phyloP scores from a whole-genome alignment of 2,888 invertebrate species.

The Cantharis rufa region DNA sequence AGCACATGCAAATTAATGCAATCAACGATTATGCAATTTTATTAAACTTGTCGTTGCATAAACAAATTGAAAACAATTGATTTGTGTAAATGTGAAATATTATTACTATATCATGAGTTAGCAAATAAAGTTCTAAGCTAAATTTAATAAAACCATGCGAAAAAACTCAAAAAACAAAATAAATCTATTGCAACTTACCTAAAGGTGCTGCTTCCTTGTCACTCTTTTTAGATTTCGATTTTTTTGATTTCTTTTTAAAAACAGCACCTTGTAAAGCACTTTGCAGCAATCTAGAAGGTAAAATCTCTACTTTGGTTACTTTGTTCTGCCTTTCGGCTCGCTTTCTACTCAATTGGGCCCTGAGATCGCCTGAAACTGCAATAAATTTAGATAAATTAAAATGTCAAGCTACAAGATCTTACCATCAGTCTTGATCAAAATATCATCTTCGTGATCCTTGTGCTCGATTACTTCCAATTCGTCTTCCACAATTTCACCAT shows the following conservation, averaged over 20 bases:
- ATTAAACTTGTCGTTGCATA: background rate
- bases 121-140: background rate
- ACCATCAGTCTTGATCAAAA: slow-evolving; percentile 39
- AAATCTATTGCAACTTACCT: slow-evolving; percentile 30
- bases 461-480: slow-evolving; percentile 45
- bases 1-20: slow-evolving; percentile 23
- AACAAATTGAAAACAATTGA: slow-evolving; percentile 6
- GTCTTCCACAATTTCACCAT: slow-evolving; percentile 26
- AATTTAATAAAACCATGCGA: background rate
- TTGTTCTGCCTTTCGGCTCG: slow-evolving; percentile 58
- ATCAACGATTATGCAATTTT: background rate
- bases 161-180: background rate
- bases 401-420: slow-evolving; percentile 7
- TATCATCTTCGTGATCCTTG: slow-evolving; percentile 35
- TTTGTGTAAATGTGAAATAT: background rate
- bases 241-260: slow-evolving; percentile 53
- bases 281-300: slow-evolving; percentile 57
- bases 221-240: slow-evolving; percentile 39
- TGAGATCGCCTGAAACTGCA: slow-evolving; percentile 53
- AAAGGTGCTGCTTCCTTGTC: slow-evolving; percentile 42
- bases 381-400: background rate
- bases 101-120: background rate
- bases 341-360: slow-evolving; percentile 60
- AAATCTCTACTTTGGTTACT: slow-evolving; percentile 51
- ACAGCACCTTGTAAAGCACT: slow-evolving; percentile 60